phyloP scores from a whole-genome alignment of 2,113 vertebrate genomes.

The Actenoides lindsayi region DNA sequence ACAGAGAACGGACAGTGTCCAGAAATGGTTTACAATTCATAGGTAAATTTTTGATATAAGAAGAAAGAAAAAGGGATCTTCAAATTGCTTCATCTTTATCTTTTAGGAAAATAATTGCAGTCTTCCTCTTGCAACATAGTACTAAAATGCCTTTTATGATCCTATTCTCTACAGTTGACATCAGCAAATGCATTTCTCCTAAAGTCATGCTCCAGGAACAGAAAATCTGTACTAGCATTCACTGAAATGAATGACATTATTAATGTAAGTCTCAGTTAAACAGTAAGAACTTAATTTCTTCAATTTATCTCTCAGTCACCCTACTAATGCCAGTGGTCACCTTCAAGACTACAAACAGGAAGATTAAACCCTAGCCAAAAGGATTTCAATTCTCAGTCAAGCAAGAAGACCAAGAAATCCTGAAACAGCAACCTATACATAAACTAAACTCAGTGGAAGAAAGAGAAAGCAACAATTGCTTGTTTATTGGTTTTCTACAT shows the following conservation, averaged over 20 bases:
- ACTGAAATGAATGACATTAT: neutral
- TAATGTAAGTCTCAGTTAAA: neutral
- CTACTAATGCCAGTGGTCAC: neutral
- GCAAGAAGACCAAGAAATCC: neutral
- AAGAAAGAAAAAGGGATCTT: neutral
- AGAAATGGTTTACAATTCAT: neutral
- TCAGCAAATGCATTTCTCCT: neutral
- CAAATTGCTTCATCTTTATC: neutral
- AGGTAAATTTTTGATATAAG: neutral
- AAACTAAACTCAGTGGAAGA: neutral
- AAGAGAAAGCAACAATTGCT: neutral
- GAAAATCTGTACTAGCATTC: neutral
- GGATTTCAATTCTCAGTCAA: neutral
- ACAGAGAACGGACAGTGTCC: neutral
- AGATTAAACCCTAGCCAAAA: neutral
- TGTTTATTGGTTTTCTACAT: neutral
- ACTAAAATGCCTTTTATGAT: neutral
- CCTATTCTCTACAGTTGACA: neutral
- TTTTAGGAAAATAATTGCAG: neutral
- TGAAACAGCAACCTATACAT: neutral
- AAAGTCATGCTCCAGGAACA: neutral
- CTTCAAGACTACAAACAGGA: neutral
- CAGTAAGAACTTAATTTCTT: neutral
- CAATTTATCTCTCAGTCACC: neutral
- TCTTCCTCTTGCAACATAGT: neutral